phyloP scores from a whole-genome alignment of 2,113 vertebrate species.

The Stomatorhinus ivindoensis region DNA sequence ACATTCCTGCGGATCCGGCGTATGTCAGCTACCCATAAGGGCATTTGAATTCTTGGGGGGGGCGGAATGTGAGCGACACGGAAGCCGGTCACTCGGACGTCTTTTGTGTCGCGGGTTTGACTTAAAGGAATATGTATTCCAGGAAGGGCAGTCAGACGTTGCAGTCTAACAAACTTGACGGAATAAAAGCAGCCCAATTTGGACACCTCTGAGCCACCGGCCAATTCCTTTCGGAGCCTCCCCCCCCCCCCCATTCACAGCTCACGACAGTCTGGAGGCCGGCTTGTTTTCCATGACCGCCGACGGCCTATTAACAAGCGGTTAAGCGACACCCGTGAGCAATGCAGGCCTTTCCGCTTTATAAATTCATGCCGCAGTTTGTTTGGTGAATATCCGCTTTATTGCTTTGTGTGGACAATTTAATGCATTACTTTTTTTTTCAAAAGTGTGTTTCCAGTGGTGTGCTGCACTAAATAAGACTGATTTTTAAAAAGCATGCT shows the following conservation, averaged over 20 bases:
- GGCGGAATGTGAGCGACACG: conserved; percentile 49
- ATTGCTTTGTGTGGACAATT: neutral
- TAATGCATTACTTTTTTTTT: conserved; percentile 1
- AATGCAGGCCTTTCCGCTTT: neutral
- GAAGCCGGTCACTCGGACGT: conserved; percentile 48
- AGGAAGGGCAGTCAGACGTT: conserved; percentile 36
- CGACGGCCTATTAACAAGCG: conserved; percentile 6
- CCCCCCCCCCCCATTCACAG: neutral
- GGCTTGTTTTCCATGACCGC: conserved; percentile 3
- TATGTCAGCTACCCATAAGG: conserved; percentile 78
- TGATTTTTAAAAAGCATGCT: conserved; percentile 18
- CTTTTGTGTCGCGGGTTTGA: conserved; percentile 36
- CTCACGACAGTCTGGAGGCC: neutral
- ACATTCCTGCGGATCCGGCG: conserved; percentile 82
- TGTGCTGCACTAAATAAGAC: conserved; percentile 2
- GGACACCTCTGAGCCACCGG: conserved; percentile 30
- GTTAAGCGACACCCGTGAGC: neutral
- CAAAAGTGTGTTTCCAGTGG: neutral
- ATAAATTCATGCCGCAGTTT: neutral
- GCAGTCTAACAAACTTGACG: conserved; percentile 17
- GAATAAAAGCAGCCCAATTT: conserved; percentile 22
- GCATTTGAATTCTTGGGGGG: conserved; percentile 70
- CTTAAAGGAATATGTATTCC: conserved; percentile 35
- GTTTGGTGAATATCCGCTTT: neutral
- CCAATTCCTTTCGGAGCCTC: neutral